Percentiles rank a stretch among this genome's conserved stretches.
phyloP scores from a whole-genome alignment of 2,113 vertebrate species.

The Macheiramphus alcinus region DNA sequence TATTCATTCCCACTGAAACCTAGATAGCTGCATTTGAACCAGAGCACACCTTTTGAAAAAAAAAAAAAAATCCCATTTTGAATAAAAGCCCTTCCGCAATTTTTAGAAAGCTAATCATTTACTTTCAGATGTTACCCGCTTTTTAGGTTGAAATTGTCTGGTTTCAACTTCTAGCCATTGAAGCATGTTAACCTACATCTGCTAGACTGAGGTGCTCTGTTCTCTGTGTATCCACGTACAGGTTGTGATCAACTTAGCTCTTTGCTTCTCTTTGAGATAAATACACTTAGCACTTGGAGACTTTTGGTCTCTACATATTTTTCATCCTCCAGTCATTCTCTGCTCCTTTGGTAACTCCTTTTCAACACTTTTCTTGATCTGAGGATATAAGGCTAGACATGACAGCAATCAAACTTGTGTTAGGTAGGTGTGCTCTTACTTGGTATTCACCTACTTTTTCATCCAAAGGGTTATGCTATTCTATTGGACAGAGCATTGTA shows the following conservation, averaged over 20 bases:
- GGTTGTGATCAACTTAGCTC: slow-evolving; percentile 35
- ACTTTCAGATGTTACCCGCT: neutral
- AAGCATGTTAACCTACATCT: neutral
- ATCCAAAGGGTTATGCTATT: slow-evolving; percentile 33
- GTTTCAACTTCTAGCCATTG: neutral
- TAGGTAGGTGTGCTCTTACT: slow-evolving; percentile 55
- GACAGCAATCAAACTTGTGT: slow-evolving; percentile 29
- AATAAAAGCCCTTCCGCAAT: neutral
- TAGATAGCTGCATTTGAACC: neutral
- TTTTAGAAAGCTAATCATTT: slow-evolving; percentile 32
- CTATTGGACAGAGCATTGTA: neutral
- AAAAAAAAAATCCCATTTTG: neutral
- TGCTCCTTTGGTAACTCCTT: slow-evolving; percentile 45
- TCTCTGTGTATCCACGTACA: neutral
- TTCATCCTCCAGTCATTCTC: slow-evolving; percentile 46
- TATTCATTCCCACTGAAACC: neutral
- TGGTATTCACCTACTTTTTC: slow-evolving; percentile 49
- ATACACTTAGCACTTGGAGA: slow-evolving; percentile 1
- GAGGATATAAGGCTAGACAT: slow-evolving; percentile 13
- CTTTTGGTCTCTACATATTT: slow-evolving; percentile 47
- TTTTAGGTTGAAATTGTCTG: neutral
- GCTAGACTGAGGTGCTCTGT: neutral
- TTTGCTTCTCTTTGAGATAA: slow-evolving; percentile 43
- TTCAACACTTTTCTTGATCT: slow-evolving; percentile 58
- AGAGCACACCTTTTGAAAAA: neutral